Evolutionary conservation across 2,113 vertebrate genomes (phyloP).

Genomic region (Dendropsophus ebraccatus): DNA sequence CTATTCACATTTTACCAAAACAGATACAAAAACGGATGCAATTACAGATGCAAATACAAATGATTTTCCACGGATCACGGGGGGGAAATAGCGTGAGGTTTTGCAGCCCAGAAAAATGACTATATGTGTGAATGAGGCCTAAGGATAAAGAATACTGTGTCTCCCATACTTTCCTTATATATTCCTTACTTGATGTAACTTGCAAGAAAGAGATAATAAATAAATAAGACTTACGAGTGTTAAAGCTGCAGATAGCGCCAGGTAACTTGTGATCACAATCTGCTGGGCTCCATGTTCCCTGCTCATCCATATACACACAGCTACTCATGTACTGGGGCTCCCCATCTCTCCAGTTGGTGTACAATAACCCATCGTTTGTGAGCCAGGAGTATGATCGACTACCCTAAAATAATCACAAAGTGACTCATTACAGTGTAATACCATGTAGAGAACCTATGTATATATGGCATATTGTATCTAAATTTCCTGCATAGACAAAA

Average conservation of each 20-base stretch:
- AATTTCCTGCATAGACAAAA: neutral
- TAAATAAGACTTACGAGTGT: constrained; percentile 21
- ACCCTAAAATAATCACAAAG: constrained; percentile 67
- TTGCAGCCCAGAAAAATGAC: too few species aligned
- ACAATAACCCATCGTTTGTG: constrained; percentile 79
- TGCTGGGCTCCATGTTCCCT: constrained; percentile 83
- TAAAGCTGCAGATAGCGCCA: constrained; percentile 81
- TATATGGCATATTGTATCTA: too few species aligned
- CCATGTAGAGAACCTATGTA: neutral
- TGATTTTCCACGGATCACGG: too few species aligned
- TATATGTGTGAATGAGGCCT: too few species aligned
- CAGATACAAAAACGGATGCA: too few species aligned
- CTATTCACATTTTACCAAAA: too few species aligned
- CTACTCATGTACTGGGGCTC: constrained; percentile 82
- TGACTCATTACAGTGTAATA: neutral
- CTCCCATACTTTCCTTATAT: neutral
- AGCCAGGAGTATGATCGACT: constrained; percentile 85
- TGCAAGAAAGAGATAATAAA: neutral
- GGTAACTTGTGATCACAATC: constrained; percentile 84
- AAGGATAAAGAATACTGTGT: too few species aligned
- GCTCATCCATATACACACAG: constrained; percentile 85
- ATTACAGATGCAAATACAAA: too few species aligned
- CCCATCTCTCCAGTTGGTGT: constrained; percentile 85
- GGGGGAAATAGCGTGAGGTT: too few species aligned
- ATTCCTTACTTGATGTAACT: neutral